Base-by-base conservation (phyloP, 2,113 vertebrate genomes). In the Cochlearius cochlearius region DNA sequence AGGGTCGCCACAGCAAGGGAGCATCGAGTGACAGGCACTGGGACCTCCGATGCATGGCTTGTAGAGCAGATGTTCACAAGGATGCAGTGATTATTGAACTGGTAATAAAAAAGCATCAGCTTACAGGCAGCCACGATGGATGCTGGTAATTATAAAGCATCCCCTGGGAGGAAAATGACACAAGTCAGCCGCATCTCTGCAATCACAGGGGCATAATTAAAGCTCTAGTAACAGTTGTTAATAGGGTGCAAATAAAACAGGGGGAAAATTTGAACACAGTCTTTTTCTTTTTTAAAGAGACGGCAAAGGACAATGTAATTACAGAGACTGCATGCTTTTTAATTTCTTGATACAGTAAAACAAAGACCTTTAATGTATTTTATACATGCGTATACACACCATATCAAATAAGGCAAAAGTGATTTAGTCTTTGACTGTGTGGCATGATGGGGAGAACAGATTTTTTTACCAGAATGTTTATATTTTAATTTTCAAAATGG, bases 151-250 rank as follows among this genome's bases (percentile, higher is more conserved):
- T 99, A 99, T 98, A 99, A 98, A 98, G 98, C 97, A 98, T 99
- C 99, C 99, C 99, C 98, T 97, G 99, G 98, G 99, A 99, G 98
- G 98, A 98, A 98, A 98, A 99, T 99, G 99, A 99, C 99, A 99
- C 98, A 99, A 98, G 98, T 98, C 98, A 99, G 98, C 99, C 98
- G 98, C 99, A 99, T 98, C 98, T 98, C 98, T 96, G 96, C 98
- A 98, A 99, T 99, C 99, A 99, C 99, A 98, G 97, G 99, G 99
- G 99, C 98, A 98, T 99, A 99, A 99, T 99, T 99, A 99, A 99
- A 99, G 99, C 98, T 97, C 98, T 98, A 98, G 99, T 99, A 99
- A 99, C 99, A 99, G 99, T 99, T 99, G 99, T 99, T 99, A 99
- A 99, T 99, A 99, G 99, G 98, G 98, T 98, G 99, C 98, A 98